Conservation (phyloP, 1,140 invertebrate species). For the Drosophila bipectinata region DNA sequence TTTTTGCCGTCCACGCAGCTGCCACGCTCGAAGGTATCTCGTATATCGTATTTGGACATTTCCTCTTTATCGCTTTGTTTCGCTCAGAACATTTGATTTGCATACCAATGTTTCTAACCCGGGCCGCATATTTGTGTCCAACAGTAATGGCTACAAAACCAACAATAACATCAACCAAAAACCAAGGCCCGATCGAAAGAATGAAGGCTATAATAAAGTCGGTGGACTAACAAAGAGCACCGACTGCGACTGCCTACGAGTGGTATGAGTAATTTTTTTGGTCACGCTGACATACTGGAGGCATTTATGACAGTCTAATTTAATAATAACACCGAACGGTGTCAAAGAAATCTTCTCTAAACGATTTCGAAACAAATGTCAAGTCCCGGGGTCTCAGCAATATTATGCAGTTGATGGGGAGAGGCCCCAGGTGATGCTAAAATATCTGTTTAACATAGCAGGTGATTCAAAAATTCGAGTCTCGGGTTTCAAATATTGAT, state of each 20-base stretch:
- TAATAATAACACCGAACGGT: not conserved
- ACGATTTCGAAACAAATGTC: slow-evolving; percentile 1
- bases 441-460: not conserved
- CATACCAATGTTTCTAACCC: slow-evolving; percentile 53
- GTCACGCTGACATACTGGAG: slow-evolving; percentile 22
- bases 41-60: slow-evolving; percentile 69
- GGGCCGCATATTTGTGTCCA: slow-evolving; percentile 60
- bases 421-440: not conserved
- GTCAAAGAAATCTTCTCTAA: slow-evolving; percentile 3
- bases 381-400: not conserved
- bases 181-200: slow-evolving; percentile 36
- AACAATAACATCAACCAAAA: not conserved
- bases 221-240: slow-evolving; percentile 34
- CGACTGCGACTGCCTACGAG: slow-evolving; percentile 12
- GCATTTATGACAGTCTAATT: slow-evolving; percentile 8
- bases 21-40: slow-evolving; percentile 24
- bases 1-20: slow-evolving; percentile 13
- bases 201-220: slow-evolving; percentile 59
- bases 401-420: not conserved
- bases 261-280: slow-evolving; percentile 38
- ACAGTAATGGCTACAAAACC: slow-evolving; percentile 9
- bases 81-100: slow-evolving; percentile 68
- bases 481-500: too few species aligned
- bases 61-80: slow-evolving; percentile 57
- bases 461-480: too few species aligned